Evolutionary conservation across 2,797 vertebrate species (phyloP), one percentile per base, ranked within the genome.

Genomic region (Trichosurus vulpecula): DNA sequence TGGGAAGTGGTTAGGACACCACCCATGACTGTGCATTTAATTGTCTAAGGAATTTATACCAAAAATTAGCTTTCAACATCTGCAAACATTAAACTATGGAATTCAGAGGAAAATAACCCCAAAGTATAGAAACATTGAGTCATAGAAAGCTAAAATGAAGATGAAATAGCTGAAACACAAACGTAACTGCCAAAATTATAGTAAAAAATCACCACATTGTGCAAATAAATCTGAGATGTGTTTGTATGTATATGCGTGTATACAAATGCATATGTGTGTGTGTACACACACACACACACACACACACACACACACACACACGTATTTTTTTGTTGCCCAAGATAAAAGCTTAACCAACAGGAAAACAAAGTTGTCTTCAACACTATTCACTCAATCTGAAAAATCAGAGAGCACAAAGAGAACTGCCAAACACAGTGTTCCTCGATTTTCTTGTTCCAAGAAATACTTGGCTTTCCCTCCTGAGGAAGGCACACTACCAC

Each of bases 21-120:
- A 97, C 81, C 93, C 93, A 95, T 91, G 95, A 98, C 97, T 97
- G 97, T 97, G 96, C 96, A 91, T 97, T 98, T 98, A 98, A 98
- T 98, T 98, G 95, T 97, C 97, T 92, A 92, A 97, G 90, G 96
- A 94, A 98, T 96, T 98, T 98, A 92, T 95, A 96, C 89, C 55
- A 93, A 97, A 97, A 97, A 54, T 19, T 54, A 54, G 54, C 16
- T 54, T 54, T 54, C 91, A 97, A 97, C 97, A 98, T 97, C 97
- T 98, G 95, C 94, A 96, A 94, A 93, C 93, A 96, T 97, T 94
- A 96, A 93, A 93, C 95, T 57, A 96, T 4, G 31, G 81, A 66
- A 91, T 47, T 92, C 91, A 96, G 96, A 27, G 47, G 81, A 47
- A 35, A 96, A 25, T 3, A 58, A 93, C 52, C 54, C 35, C 97